These are phyloP conservation scores for Magallana gigas DNA, from an alignment of 1,140 invertebrate genomes.

Conservation along the genomic window DNA sequence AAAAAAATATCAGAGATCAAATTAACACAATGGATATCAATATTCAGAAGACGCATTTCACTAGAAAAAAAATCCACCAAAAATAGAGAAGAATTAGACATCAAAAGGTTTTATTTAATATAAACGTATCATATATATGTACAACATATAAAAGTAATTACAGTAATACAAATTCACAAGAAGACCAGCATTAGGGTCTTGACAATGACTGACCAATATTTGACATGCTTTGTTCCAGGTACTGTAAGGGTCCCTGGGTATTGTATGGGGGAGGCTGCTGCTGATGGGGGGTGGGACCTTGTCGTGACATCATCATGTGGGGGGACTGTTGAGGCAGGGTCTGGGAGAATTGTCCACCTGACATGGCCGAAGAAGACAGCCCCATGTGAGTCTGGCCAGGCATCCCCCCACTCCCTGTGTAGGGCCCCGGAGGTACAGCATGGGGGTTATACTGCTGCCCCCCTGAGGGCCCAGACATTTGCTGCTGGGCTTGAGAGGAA, in stretches of 20 bases:
- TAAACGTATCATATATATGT: too few relatives aligned
- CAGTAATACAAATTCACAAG: too few relatives aligned
- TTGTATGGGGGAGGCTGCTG: conserved; percentile 72
- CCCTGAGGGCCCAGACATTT: conserved; percentile 48
- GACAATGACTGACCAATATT: conserved; percentile 85
- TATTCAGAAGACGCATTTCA: too few relatives aligned
- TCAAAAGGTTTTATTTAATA: too few relatives aligned
- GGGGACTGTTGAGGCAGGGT: conserved; percentile 38
- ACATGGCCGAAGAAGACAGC: conserved; percentile 5
- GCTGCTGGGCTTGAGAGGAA: conserved; percentile 40
- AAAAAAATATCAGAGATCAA: too few relatives aligned
- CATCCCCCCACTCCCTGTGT: conserved; percentile 5
- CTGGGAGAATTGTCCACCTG: conserved; percentile 37
- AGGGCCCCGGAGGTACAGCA: conserved; percentile 25
- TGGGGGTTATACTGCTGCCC: conserved; percentile 51
- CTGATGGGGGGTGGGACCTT: conserved; percentile 64
- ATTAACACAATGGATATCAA: too few relatives aligned
- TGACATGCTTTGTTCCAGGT: conserved; percentile 89
- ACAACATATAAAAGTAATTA: too few relatives aligned
- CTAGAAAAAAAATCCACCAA: too few relatives aligned
- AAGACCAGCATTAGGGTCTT: too few relatives aligned
- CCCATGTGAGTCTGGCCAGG: conserved; percentile 36
- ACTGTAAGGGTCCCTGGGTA: conserved; percentile 83
- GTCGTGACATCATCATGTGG: conserved; percentile 53
- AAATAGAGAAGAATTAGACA: too few relatives aligned